phyloP scores from a whole-genome alignment of 1,140 invertebrate species.

The Saccostrea echinata region DNA sequence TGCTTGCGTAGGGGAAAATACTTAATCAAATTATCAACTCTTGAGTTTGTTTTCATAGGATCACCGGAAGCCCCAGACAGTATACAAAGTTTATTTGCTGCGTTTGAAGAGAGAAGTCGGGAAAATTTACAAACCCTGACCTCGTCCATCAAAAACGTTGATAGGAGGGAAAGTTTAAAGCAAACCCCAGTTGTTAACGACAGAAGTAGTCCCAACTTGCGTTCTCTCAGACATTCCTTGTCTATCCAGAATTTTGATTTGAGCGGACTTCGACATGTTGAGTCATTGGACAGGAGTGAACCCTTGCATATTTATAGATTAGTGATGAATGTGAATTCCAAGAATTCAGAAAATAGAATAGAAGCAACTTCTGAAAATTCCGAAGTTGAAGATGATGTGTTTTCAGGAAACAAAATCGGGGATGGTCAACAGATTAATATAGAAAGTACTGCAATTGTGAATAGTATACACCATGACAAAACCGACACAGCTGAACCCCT shows the following conservation, averaged over 20 bases:
- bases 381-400: background rate
- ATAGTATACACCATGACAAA: background rate
- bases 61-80: slow-evolving; percentile 36
- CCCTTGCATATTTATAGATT: slow-evolving; percentile 66
- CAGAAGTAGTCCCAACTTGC: slow-evolving; percentile 50
- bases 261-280: slow-evolving; percentile 53
- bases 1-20: background rate
- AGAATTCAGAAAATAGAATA: background rate
- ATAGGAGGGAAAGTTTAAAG: slow-evolving; percentile 55
- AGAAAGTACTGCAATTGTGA: background rate
- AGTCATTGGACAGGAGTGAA: slow-evolving; percentile 57
- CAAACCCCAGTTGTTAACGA: slow-evolving; percentile 59
- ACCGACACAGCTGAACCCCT: background rate
- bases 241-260: slow-evolving; percentile 66
- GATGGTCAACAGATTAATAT: background rate
- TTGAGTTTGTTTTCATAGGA: background rate
- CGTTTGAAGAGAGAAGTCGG: slow-evolving; percentile 68
- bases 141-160: slow-evolving; percentile 63
- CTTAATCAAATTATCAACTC: background rate
- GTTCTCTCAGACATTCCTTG: slow-evolving; percentile 47
- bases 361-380: background rate
- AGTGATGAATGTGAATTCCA: background rate
- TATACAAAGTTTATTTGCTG: slow-evolving; percentile 66
- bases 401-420: background rate
- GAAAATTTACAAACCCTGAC: slow-evolving; percentile 59